Evolutionary conservation across 2,888 invertebrate genomes (phyloP).

Genomic region (Apoda limacodes): DNA sequence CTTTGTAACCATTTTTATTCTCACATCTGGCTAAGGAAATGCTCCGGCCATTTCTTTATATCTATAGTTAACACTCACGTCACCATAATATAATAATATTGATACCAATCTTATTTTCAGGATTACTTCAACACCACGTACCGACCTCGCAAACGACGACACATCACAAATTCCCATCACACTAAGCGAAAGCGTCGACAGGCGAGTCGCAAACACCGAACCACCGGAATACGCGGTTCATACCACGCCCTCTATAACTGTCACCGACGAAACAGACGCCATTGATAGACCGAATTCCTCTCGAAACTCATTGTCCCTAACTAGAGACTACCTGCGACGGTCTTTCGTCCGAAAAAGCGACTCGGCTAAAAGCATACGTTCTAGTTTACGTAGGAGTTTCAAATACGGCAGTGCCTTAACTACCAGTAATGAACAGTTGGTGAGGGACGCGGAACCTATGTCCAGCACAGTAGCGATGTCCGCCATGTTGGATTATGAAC

Average conservation of each 20-base stretch:
- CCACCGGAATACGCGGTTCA: conserved; percentile 26
- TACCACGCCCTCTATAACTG: conserved; percentile 34
- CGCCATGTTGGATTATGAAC: conserved; percentile 39
- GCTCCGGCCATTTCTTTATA: no score
- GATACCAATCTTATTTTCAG: no score
- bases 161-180: conserved; percentile 50
- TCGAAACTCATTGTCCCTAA: conserved; percentile 41
- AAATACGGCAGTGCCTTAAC: conserved; percentile 51
- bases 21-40: no score
- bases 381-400: conserved; percentile 52
- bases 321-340: conserved; percentile 44
- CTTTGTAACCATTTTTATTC: no score
- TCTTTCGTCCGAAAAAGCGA: conserved; percentile 56
- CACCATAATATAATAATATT: no score
- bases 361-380: conserved; percentile 51
- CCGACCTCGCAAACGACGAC: conserved; percentile 33
- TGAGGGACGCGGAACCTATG: conserved; percentile 72
- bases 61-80: no score
- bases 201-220: conserved; percentile 32
- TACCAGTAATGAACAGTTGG: conserved; percentile 70
- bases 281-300: conserved; percentile 12
- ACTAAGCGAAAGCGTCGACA: conserved; percentile 50
- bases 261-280: conserved; percentile 39
- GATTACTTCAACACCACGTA: conserved; percentile 40
- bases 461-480: conserved; percentile 62